Evolutionary conservation across 2,113 vertebrate species (phyloP).

Genomic region (Ctenodactylus gundi): DNA sequence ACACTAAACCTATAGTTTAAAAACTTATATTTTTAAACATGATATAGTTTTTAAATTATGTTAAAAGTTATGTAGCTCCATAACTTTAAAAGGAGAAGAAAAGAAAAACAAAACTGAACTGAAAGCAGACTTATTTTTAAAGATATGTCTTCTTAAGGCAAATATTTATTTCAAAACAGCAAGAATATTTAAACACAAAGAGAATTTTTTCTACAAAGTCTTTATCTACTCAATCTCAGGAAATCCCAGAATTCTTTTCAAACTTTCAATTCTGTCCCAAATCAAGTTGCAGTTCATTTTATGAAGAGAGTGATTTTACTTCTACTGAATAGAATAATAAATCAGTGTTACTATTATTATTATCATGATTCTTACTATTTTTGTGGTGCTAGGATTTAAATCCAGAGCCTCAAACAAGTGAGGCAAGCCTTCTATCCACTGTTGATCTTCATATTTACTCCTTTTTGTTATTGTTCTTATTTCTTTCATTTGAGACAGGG

Average conservation of each 20-base stretch:
- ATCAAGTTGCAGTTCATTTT: constrained; percentile 26
- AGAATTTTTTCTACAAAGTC: constrained; percentile 8
- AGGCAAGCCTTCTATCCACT: background rate
- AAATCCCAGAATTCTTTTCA: constrained; percentile 42
- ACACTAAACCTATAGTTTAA: background rate
- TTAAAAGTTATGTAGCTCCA: background rate
- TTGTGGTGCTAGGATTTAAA: background rate
- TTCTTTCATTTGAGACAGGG: background rate
- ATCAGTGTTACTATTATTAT: background rate
- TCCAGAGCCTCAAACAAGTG: background rate
- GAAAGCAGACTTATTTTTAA: constrained; percentile 41
- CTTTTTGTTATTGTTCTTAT: background rate
- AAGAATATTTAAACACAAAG: constrained; percentile 43
- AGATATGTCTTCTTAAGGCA: background rate
- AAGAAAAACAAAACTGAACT: background rate
- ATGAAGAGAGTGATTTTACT: background rate
- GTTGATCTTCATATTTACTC: background rate
- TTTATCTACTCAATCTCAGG: background rate
- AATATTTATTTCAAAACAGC: constrained; percentile 48
- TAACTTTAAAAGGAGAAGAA: background rate
- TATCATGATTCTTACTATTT: background rate
- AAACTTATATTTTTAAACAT: too few species aligned
- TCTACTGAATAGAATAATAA: background rate
- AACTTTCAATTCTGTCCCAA: constrained; percentile 29
- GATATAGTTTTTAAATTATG: too few species aligned